These are phyloP conservation scores for Zaprionus gabonicus DNA, from an alignment of 1,140 invertebrate species.

Conservation along the genomic window DNA sequence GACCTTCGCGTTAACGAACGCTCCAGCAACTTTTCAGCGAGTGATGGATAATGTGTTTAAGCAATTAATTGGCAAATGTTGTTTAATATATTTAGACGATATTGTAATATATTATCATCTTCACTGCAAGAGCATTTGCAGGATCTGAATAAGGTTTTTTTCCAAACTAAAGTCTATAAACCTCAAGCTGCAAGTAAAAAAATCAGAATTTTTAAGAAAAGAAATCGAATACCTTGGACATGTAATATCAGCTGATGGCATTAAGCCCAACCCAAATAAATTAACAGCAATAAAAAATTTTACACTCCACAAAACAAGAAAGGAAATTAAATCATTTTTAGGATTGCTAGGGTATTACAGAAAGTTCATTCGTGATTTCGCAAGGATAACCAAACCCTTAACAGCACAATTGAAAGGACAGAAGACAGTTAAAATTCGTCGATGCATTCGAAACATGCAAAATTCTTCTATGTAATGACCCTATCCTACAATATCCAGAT, in stretches of 20 bases:
- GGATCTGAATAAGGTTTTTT: slow-evolving; percentile 77
- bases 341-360: slow-evolving; percentile 52
- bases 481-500: slow-evolving; percentile 46
- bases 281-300: slow-evolving; percentile 51
- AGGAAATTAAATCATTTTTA: slow-evolving; percentile 63
- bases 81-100: slow-evolving; percentile 58
- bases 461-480: slow-evolving; percentile 29
- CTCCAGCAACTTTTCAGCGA: slow-evolving; percentile 65
- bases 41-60: slow-evolving; percentile 25
- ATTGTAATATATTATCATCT: slow-evolving; percentile 48
- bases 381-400: slow-evolving; percentile 10
- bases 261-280: slow-evolving; percentile 55
- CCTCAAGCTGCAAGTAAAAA: slow-evolving; percentile 56
- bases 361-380: slow-evolving; percentile 59
- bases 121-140: slow-evolving; percentile 69
- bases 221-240: slow-evolving; percentile 60
- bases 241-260: slow-evolving; percentile 55
- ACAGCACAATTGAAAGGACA: slow-evolving; percentile 37
- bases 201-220: slow-evolving; percentile 40
- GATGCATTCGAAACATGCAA: slow-evolving; percentile 42
- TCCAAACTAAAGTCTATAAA: slow-evolving; percentile 59
- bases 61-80: slow-evolving; percentile 38
- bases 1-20: slow-evolving; percentile 53
- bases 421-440: slow-evolving; percentile 27
- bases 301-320: slow-evolving; percentile 56